Percentiles rank a stretch among this genome's conserved stretches.
Conservation (phyloP, 1,140 invertebrate genomes). For the Argopecten irradians region DNA sequence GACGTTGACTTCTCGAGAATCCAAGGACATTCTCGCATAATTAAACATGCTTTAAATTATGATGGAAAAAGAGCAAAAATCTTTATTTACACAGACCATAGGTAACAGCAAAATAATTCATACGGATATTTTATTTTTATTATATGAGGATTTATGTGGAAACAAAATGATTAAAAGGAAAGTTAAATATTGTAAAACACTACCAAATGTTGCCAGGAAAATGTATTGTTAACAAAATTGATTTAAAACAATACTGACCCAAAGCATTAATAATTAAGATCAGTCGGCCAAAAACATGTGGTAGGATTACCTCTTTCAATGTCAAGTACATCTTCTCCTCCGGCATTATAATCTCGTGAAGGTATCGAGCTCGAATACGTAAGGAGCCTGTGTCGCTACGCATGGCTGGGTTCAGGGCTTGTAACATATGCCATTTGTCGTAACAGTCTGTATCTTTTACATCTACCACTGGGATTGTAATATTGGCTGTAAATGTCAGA, state of each 20-base stretch:
- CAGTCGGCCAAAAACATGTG: background rate
- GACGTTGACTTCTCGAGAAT: too few species aligned
- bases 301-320: constrained; percentile 85
- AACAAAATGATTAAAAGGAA: too few species aligned
- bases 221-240: too few species aligned
- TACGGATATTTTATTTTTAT: too few species aligned
- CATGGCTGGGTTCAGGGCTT: constrained; percentile 50
- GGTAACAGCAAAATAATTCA: too few species aligned
- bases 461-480: constrained; percentile 89
- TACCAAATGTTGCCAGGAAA: background rate
- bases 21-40: too few species aligned
- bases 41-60: too few species aligned
- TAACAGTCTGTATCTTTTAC: constrained; percentile 91
- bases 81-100: too few species aligned
- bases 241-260: too few species aligned
- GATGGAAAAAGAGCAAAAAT: too few species aligned
- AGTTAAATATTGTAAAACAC: too few species aligned
- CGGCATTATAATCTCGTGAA: constrained; percentile 98
- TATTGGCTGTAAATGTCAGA: constrained; percentile 83
- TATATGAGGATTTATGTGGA: too few species aligned
- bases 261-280: background rate
- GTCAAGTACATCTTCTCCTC: constrained; percentile 96
- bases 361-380: constrained; percentile 90
- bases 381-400: constrained; percentile 92
- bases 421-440: constrained; percentile 70